These are phyloP conservation scores for Mnemiopsis leidyi DNA, from an alignment of 37 sponge, comb jelly and placozoan genomes.

Conservation along the genomic window DNA sequence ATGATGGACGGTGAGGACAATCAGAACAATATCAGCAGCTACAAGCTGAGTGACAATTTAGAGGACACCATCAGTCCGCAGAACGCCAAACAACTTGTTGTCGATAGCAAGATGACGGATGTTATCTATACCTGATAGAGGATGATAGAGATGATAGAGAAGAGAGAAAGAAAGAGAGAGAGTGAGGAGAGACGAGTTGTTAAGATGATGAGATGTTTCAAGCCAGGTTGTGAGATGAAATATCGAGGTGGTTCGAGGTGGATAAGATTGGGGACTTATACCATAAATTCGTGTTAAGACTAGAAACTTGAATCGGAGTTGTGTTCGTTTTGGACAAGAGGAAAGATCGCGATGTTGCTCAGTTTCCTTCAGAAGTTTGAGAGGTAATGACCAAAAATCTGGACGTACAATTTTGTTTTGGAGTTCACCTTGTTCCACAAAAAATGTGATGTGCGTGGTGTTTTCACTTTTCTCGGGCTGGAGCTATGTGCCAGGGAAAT, in stretches of 20 bases:
- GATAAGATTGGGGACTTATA: too few species aligned
- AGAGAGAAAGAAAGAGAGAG: slow-evolving; percentile 46
- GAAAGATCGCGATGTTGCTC: too few species aligned
- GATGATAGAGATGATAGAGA: not conserved
- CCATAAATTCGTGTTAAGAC: too few species aligned
- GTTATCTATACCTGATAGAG: not conserved
- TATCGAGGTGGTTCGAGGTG: too few species aligned
- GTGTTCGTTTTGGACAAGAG: too few species aligned
- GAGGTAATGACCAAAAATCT: too few species aligned
- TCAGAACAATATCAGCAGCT: slow-evolving; percentile 1
- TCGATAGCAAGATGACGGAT: slow-evolving; percentile 35
- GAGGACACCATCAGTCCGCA: slow-evolving; percentile 47
- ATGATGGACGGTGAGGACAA: not conserved
- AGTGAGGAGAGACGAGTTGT: not conserved
- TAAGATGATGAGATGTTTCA: too few species aligned
- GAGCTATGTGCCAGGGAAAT: not conserved
- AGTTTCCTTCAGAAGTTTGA: too few species aligned
- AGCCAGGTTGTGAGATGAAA: too few species aligned
- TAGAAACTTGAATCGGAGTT: too few species aligned
- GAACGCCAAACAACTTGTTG: slow-evolving; percentile 40
- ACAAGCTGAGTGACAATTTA: not conserved
- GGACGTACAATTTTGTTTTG: too few species aligned
- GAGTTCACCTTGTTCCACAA: not conserved
- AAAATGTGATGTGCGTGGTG: not conserved
- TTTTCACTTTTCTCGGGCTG: not conserved